Conservation (phyloP, 2,888 invertebrate genomes). For the Cylloceria caligata region DNA sequence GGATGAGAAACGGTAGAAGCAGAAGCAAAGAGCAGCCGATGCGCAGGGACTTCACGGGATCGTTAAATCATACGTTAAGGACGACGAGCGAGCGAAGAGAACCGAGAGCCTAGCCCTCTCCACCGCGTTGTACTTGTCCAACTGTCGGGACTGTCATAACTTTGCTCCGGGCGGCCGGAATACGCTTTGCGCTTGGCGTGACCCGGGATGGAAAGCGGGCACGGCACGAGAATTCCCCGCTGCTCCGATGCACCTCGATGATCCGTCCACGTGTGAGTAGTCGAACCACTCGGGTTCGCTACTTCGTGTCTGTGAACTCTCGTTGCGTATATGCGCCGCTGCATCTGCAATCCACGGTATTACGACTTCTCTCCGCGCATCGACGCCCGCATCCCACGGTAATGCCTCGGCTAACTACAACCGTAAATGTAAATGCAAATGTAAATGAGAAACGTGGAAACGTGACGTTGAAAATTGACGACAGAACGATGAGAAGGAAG, state of each 20-base stretch:
- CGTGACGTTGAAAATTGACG: slow-evolving; percentile 59
- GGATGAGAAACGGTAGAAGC: background rate
- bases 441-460: slow-evolving; percentile 41
- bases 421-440: slow-evolving; percentile 60
- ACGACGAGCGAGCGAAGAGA: slow-evolving; percentile 16
- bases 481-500: slow-evolving; percentile 36
- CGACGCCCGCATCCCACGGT: slow-evolving; percentile 25
- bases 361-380: slow-evolving; percentile 4
- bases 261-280: background rate
- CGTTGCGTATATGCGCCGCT: background rate
- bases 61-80: slow-evolving; percentile 75
- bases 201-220: slow-evolving; percentile 42
- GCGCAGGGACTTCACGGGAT: slow-evolving; percentile 65
- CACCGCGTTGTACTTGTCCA: slow-evolving; percentile 67
- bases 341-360: no score
- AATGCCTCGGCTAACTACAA: slow-evolving; percentile 51
- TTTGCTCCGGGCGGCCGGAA: slow-evolving; percentile 45
- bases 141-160: slow-evolving; percentile 67
- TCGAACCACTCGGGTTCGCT: background rate
- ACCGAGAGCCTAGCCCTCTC: slow-evolving; percentile 5
- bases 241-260: background rate
- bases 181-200: slow-evolving; percentile 56
- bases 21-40: slow-evolving; percentile 23
- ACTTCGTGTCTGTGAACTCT: background rate
- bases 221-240: background rate